Percentiles rank a stretch among this genome's conserved stretches.
Conservation (phyloP, 37 sponge, comb jelly and placozoan species). For the Aplysina aerophoba region DNA sequence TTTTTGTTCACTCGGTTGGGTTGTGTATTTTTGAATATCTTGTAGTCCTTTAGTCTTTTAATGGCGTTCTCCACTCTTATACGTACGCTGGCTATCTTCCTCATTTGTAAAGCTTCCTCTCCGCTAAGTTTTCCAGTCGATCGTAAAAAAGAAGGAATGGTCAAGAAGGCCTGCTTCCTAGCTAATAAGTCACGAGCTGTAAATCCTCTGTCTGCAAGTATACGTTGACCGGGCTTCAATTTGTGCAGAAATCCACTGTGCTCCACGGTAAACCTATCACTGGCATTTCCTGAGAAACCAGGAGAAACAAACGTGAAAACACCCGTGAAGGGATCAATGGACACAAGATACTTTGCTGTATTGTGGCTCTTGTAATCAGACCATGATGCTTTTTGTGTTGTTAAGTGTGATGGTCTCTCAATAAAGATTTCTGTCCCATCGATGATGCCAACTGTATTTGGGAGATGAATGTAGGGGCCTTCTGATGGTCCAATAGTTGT, state of each 20-base stretch:
- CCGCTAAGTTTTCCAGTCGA: not conserved
- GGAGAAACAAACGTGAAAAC: constrained; percentile 19
- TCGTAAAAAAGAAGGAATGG: constrained; percentile 34
- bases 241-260: constrained; percentile 9
- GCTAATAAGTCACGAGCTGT: constrained; percentile 27
- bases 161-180: constrained; percentile 10
- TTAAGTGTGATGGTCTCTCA: constrained; percentile 1
- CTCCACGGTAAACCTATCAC: constrained; percentile 20
- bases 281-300: constrained; percentile 36
- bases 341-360: constrained; percentile 39
- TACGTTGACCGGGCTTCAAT: constrained; percentile 27
- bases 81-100: not conserved
- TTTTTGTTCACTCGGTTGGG: constrained; percentile 30
- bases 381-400: constrained; percentile 20
- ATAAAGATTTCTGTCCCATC: constrained; percentile 24
- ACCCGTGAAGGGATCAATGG: constrained; percentile 25
- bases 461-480: not conserved
- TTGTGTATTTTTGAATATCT: constrained; percentile 30
- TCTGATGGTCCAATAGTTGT: constrained; percentile 25
- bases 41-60: constrained; percentile 36
- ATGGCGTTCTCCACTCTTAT: constrained; percentile 33
- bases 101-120: not conserved
- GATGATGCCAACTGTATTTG: constrained; percentile 31
- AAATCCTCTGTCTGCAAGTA: constrained; percentile 36
- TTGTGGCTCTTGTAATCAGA: constrained; percentile 43